These are phyloP conservation scores for Lamprotornis superbus DNA, from an alignment of 2,113 vertebrate genomes.

Conservation along the genomic window DNA sequence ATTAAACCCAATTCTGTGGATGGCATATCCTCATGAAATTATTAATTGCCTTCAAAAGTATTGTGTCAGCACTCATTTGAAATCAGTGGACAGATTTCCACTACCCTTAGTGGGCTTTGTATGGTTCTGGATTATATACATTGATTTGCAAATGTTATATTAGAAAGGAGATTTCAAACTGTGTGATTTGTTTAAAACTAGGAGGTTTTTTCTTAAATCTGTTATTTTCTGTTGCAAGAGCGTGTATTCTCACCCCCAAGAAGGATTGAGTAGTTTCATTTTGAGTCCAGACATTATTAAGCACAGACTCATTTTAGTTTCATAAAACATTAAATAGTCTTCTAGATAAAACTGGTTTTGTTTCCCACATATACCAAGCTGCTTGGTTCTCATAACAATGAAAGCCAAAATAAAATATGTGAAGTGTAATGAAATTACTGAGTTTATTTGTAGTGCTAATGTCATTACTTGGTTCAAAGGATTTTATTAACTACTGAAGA, in stretches of 20 bases:
- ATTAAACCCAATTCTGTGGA: neutral
- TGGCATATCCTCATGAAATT: neutral
- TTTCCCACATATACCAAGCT: neutral
- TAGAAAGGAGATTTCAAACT: neutral
- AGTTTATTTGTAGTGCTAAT: neutral
- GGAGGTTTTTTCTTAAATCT: accelerated
- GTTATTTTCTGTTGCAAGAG: neutral
- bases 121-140: neutral
- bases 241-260: neutral
- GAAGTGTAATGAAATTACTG: constrained; percentile 1
- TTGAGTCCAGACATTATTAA: neutral
- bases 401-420: constrained; percentile 27
- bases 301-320: constrained; percentile 1
- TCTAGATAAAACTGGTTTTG: constrained; percentile 28
- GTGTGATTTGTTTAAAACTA: neutral
- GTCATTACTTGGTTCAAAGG: neutral
- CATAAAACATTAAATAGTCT: constrained; percentile 19
- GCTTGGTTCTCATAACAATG: constrained; percentile 9
- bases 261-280: neutral
- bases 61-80: neutral
- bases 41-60: neutral
- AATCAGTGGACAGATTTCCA: neutral
- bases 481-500: constrained; percentile 5
- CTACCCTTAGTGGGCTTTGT: neutral
- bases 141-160: neutral